These are phyloP conservation scores for Epinotia ramella DNA, from an alignment of 2,888 invertebrate genomes.

Conservation along the genomic window DNA sequence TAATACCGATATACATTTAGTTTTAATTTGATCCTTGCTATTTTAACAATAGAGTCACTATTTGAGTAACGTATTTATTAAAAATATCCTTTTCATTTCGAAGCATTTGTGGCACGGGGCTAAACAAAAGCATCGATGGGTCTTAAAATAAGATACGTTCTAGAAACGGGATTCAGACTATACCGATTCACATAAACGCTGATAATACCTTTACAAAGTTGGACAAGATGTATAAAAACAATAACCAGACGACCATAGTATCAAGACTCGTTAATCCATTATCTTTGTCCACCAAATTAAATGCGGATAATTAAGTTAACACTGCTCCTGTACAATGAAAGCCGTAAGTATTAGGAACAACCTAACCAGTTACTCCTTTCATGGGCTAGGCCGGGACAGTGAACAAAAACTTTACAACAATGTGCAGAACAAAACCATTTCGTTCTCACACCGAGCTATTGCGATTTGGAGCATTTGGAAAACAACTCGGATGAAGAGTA, in stretches of 20 bases:
- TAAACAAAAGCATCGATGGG: too few relatives aligned
- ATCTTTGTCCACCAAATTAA: slow-evolving; percentile 35
- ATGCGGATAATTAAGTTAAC: slow-evolving; percentile 33
- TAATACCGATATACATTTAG: too few relatives aligned
- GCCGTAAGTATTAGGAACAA: background rate
- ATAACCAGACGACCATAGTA: background rate
- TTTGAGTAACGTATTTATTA: too few relatives aligned
- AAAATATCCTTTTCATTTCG: too few relatives aligned
- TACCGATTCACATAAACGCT: background rate
- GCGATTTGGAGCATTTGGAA: background rate
- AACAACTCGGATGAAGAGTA: background rate
- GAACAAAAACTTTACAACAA: slow-evolving; percentile 9
- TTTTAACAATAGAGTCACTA: too few relatives aligned
- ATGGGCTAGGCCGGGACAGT: background rate
- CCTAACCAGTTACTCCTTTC: background rate
- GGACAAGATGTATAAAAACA: background rate
- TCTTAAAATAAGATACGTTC: too few relatives aligned
- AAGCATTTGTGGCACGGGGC: too few relatives aligned
- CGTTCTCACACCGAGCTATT: background rate
- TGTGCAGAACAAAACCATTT: slow-evolving; percentile 1
- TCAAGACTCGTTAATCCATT: slow-evolving; percentile 9
- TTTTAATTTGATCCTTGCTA: too few relatives aligned
- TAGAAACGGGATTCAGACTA: too few relatives aligned
- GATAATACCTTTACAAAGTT: too few relatives aligned
- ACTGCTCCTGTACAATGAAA: background rate